phyloP scores from a whole-genome alignment of 2,888 invertebrate genomes.

The Eristalis pertinax region DNA sequence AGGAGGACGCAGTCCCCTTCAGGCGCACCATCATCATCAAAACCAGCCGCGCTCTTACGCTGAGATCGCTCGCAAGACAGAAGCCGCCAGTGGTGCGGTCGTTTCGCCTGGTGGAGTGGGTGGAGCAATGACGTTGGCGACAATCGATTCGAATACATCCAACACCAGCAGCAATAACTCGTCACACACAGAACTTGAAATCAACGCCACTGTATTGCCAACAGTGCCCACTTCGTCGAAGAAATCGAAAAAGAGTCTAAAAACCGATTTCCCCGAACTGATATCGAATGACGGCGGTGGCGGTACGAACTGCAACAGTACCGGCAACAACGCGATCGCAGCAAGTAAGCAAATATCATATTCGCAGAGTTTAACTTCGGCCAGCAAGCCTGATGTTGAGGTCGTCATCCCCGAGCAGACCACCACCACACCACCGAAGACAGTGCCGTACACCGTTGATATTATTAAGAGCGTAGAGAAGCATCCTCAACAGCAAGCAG shows the following conservation, averaged over 20 bases:
- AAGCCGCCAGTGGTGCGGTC: constrained; percentile 59
- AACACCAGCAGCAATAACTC: constrained; percentile 69
- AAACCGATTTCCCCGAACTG: constrained; percentile 77
- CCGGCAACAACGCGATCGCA: constrained; percentile 64
- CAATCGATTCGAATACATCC: constrained; percentile 70
- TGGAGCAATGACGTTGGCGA: background rate
- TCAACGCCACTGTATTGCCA: constrained; percentile 18
- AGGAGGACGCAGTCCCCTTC: constrained; percentile 62
- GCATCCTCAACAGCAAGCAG: constrained; percentile 24
- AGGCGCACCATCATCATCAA: constrained; percentile 73
- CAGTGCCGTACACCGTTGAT: constrained; percentile 19
- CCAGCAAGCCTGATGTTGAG: constrained; percentile 54
- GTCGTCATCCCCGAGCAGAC: background rate
- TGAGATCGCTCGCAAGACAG: constrained; percentile 86
- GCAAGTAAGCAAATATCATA: constrained; percentile 74
- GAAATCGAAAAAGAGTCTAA: constrained; percentile 70
- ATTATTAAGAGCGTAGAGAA: constrained; percentile 31
- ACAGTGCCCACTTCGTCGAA: constrained; percentile 39
- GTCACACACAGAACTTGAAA: constrained; percentile 74
- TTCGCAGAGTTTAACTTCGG: constrained; percentile 75
- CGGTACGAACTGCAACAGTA: constrained; percentile 44
- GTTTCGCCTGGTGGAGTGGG: constrained; percentile 13
- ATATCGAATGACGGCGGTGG: constrained; percentile 65
- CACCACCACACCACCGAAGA: constrained; percentile 3
- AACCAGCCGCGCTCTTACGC: constrained; percentile 86